phyloP scores from a whole-genome alignment of 2,888 invertebrate species.

The Pammene aurita region DNA sequence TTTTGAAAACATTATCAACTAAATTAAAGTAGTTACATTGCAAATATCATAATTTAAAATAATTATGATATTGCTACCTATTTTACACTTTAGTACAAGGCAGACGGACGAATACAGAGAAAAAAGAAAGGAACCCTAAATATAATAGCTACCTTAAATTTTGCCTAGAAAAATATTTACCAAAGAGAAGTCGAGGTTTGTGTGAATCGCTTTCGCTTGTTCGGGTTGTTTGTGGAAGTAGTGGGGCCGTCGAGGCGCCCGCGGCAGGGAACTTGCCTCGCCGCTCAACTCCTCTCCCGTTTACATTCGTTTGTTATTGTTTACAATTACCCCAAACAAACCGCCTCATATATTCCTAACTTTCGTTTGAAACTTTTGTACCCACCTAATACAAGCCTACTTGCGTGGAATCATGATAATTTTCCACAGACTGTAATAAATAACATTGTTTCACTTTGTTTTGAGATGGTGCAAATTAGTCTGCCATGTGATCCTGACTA shows the following conservation, averaged over 20 bases:
- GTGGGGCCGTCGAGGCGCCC: constrained; percentile 48
- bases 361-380: constrained; percentile 65
- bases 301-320: constrained; percentile 73
- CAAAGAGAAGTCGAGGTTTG: constrained; percentile 39
- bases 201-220: constrained; percentile 48
- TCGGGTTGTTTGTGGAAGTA: constrained; percentile 55
- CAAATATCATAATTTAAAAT: no score
- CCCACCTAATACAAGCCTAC: constrained; percentile 56
- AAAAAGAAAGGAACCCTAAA: constrained; percentile 8
- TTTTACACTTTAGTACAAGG: not conserved
- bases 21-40: no score
- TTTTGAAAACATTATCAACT: no score
- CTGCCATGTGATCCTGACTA: constrained; percentile 13
- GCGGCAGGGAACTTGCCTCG: constrained; percentile 47
- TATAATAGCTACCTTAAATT: constrained; percentile 22
- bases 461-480: constrained; percentile 34
- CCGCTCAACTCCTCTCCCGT: constrained; percentile 48
- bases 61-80: no score
- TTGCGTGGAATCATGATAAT: constrained; percentile 61
- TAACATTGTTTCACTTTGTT: constrained; percentile 45
- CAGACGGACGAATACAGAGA: not conserved
- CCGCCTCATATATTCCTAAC: constrained; percentile 69
- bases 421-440: constrained; percentile 51
- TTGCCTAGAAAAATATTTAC: constrained; percentile 31
- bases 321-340: constrained; percentile 72